A percentile compares a stretch with the other conserved stretches of the same genome.
Evolutionary conservation across 2,797 vertebrate species (phyloP).

Genomic region (Agapornis canus): DNA sequence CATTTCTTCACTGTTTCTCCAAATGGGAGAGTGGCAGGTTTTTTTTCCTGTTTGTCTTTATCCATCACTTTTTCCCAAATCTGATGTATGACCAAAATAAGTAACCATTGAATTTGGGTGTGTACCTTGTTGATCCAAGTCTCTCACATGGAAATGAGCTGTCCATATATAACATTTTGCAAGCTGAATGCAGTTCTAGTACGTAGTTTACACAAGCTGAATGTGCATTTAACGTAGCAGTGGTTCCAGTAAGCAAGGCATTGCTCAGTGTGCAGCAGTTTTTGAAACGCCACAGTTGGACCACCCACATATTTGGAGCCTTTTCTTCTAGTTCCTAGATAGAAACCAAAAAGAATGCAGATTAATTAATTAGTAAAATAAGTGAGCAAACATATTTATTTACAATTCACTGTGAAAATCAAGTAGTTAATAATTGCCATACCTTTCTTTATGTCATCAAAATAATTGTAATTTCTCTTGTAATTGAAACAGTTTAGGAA

Average conservation of each 20-base stretch:
- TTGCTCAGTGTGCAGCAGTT: background rate
- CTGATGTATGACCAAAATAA: background rate
- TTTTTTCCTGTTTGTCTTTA: background rate
- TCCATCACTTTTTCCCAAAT: background rate
- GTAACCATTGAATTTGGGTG: background rate
- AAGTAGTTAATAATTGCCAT: background rate
- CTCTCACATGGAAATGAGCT: background rate
- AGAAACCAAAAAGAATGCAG: background rate
- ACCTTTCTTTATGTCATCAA: background rate
- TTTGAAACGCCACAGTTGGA: background rate
- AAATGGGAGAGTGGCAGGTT: accelerated
- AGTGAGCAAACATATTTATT: background rate
- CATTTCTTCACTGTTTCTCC: background rate
- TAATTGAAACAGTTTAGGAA: background rate
- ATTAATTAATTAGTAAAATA: background rate
- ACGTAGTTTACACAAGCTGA: background rate
- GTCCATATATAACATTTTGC: background rate
- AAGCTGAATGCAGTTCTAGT: background rate
- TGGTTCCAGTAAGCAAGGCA: background rate
- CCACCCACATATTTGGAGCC: background rate
- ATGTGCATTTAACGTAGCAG: background rate
- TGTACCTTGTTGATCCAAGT: background rate
- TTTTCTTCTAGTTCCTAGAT: background rate
- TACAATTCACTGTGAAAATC: background rate
- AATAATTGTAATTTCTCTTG: background rate